Percentiles rank a stretch among this genome's conserved stretches.
Conservation (phyloP, 2,113 vertebrate genomes). For the Dicerorhinus sumatrensis region DNA sequence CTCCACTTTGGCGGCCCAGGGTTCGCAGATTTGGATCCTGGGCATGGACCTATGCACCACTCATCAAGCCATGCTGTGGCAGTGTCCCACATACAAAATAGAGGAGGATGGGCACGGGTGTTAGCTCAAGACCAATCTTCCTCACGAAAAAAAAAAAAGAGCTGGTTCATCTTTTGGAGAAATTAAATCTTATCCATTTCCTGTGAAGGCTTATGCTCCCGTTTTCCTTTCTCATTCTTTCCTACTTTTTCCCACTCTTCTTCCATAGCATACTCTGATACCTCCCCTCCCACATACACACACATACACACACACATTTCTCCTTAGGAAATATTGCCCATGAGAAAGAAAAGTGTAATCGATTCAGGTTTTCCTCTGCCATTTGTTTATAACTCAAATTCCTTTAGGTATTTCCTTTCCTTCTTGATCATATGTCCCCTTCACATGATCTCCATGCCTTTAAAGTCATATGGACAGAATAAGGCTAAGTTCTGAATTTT, state of each 20-base stretch:
- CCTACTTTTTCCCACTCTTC: not conserved
- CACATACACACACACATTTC: not conserved
- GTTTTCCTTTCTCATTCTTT: not conserved
- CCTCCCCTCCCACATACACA: no score
- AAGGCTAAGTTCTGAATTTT: conserved; percentile 3
- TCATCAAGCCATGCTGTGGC: no score
- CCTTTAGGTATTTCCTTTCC: not conserved
- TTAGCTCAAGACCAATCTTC: no score
- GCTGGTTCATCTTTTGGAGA: not conserved
- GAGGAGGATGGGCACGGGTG: no score
- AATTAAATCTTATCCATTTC: not conserved
- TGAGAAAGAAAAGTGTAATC: not conserved
- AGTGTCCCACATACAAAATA: no score
- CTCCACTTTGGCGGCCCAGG: no score
- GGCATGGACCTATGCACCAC: no score
- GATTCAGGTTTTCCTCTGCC: not conserved
- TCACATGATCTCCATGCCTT: not conserved
- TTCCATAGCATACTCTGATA: not conserved
- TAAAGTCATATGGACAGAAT: not conserved
- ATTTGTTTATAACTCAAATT: not conserved
- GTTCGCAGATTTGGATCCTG: no score
- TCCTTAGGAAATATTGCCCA: not conserved
- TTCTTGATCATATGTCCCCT: not conserved
- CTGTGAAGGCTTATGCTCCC: not conserved
- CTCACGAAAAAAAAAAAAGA: not conserved